Evolutionary conservation across 2,888 invertebrate species (phyloP).

Genomic region (Pecten maximus): DNA sequence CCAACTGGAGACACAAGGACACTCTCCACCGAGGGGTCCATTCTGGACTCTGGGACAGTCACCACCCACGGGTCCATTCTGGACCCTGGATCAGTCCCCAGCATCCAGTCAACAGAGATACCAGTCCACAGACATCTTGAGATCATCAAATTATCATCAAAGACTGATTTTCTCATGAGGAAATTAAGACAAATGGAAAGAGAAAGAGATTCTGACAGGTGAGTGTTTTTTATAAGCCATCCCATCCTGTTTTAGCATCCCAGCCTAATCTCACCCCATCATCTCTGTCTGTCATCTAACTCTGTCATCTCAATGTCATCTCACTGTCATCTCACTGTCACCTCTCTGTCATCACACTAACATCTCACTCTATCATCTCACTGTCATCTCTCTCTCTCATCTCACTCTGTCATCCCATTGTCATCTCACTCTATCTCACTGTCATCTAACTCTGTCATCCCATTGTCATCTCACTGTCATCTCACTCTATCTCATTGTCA

Average conservation of each 20-base stretch:
- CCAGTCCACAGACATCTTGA: background rate
- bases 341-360: too few relatives aligned
- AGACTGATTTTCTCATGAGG: background rate
- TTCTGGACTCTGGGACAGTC: background rate
- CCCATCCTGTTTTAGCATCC: background rate
- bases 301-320: background rate
- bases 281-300: background rate
- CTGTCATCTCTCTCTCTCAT: background rate
- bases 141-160: background rate
- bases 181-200: background rate
- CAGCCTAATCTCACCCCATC: background rate
- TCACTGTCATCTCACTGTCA: too few relatives aligned
- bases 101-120: background rate
- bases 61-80: background rate
- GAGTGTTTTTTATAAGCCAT: background rate
- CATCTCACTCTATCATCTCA: too few relatives aligned
- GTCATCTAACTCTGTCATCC: background rate
- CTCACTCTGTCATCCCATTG: background rate
- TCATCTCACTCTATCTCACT: background rate
- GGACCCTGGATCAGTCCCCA: background rate
- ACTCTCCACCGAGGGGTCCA: background rate
- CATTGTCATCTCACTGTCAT: too few relatives aligned
- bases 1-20: background rate
- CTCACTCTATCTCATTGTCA: too few relatives aligned
- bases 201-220: background rate